Evolutionary conservation across 2,888 invertebrate species (phyloP).

Genomic region (Lampropteryx suffumata): DNA sequence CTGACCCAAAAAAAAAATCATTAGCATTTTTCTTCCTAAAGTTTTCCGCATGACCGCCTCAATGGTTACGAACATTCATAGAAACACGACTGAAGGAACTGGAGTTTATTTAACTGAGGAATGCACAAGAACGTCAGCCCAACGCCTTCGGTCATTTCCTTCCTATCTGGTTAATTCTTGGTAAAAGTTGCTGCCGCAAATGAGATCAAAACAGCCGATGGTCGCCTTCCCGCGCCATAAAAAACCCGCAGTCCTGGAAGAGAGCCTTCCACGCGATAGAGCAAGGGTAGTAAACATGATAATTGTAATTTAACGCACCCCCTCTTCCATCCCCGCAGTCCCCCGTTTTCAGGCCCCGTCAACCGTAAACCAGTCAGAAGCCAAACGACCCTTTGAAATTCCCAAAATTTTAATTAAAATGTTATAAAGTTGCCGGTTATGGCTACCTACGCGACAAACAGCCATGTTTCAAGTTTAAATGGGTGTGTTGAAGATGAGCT

Average conservation of each 20-base stretch:
- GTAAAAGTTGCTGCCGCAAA: conserved; percentile 23
- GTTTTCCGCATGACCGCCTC: conserved; percentile 9
- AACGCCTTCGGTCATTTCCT: neutral
- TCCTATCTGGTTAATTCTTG: conserved; percentile 14
- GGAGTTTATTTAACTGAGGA: conserved; percentile 3
- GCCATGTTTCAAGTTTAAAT: conserved; percentile 40
- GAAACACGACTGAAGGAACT: conserved; percentile 5
- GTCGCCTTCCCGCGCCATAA: conserved; percentile 34
- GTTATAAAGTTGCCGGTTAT: conserved; percentile 51
- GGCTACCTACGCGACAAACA: conserved; percentile 43
- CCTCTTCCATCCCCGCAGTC: conserved; percentile 31
- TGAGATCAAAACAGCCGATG: conserved; percentile 28
- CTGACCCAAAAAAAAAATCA: conserved; percentile 8
- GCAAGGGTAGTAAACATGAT: conserved; percentile 60
- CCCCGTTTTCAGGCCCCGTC: conserved; percentile 50
- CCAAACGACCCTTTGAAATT: conserved; percentile 64
- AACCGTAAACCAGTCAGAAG: conserved; percentile 63
- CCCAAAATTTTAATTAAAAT: conserved; percentile 71
- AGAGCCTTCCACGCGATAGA: conserved; percentile 46
- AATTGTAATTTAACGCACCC: conserved; percentile 67
- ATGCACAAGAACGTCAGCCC: conserved; percentile 2
- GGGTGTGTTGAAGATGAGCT: conserved; percentile 19
- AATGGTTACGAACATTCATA: neutral
- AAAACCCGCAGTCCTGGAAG: conserved; percentile 44
- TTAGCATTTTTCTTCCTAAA: conserved; percentile 5